phyloP scores from a whole-genome alignment of 1,140 invertebrate species.

The Heliconius hewitsoni region DNA sequence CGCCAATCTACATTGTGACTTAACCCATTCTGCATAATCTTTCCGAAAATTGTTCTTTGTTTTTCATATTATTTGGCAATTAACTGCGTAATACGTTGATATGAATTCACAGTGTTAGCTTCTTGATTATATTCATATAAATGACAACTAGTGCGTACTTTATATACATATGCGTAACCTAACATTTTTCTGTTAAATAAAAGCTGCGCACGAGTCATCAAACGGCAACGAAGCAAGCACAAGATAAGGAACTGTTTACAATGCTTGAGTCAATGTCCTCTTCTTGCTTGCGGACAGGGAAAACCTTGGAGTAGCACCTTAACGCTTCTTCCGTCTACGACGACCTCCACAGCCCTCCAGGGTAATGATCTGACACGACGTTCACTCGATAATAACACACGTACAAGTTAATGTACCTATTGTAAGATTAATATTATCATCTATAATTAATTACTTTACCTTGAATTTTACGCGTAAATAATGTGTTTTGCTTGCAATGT shows the following conservation, averaged over 20 bases:
- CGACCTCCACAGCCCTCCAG: constrained; percentile 51
- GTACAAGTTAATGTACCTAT: constrained; percentile 51
- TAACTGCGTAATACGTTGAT: not conserved
- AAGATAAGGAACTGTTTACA: constrained; percentile 81
- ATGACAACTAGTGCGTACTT: not conserved
- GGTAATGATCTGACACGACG: constrained; percentile 46
- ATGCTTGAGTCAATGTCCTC: constrained; percentile 79
- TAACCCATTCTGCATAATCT: constrained; percentile 6
- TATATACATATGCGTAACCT: constrained; percentile 33
- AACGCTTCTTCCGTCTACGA: constrained; percentile 55
- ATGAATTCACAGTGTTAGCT: not conserved
- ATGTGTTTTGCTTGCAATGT: not conserved
- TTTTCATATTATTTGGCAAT: not conserved
- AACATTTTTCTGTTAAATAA: constrained; percentile 74
- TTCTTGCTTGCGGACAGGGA: constrained; percentile 67
- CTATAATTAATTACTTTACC: constrained; percentile 17
- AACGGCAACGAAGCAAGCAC: constrained; percentile 57
- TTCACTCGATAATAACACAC: constrained; percentile 46
- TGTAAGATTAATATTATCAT: constrained; percentile 46
- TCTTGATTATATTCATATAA: not conserved
- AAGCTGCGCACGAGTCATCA: constrained; percentile 71
- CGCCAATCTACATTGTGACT: constrained; percentile 16
- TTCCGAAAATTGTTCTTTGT: constrained; percentile 8
- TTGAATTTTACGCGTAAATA: constrained; percentile 6
- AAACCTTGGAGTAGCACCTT: constrained; percentile 72